Conservation (phyloP, 2,113 vertebrate species). For the Apodemus speciosus region DNA sequence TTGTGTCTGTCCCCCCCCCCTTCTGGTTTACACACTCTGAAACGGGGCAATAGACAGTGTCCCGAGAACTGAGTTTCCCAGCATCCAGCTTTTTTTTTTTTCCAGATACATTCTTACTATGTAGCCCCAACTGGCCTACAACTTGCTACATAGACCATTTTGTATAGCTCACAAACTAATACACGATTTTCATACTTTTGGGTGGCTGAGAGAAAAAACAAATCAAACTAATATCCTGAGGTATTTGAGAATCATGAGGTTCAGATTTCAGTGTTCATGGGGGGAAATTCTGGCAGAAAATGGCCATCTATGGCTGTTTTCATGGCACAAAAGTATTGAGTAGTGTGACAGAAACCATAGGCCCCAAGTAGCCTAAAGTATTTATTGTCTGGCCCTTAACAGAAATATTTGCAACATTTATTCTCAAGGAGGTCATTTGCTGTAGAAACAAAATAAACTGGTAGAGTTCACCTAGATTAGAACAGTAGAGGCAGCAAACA, state of each 20-base stretch:
- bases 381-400: not conserved
- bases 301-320: not conserved
- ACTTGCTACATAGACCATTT: not conserved
- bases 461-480: not conserved
- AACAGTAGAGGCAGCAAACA: not conserved
- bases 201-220: conserved; percentile 11
- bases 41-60: not conserved
- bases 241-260: not conserved
- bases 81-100: not conserved
- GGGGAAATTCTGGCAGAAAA: conserved; percentile 32
- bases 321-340: not conserved
- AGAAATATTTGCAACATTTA: not conserved
- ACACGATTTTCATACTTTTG: conserved; percentile 26
- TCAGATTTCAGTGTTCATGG: conserved; percentile 2
- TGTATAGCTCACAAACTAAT: not conserved
- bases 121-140: no score
- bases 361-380: conserved; percentile 26
- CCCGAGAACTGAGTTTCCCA: not conserved
- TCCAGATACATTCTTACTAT: not conserved
- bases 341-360: not conserved
- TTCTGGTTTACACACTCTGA: not conserved
- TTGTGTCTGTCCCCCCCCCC: not conserved
- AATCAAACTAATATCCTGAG: not conserved
- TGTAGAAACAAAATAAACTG: not conserved
- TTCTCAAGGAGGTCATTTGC: not conserved